phyloP scores from a whole-genome alignment of 2,888 invertebrate species.

The Lymantria dispar region DNA sequence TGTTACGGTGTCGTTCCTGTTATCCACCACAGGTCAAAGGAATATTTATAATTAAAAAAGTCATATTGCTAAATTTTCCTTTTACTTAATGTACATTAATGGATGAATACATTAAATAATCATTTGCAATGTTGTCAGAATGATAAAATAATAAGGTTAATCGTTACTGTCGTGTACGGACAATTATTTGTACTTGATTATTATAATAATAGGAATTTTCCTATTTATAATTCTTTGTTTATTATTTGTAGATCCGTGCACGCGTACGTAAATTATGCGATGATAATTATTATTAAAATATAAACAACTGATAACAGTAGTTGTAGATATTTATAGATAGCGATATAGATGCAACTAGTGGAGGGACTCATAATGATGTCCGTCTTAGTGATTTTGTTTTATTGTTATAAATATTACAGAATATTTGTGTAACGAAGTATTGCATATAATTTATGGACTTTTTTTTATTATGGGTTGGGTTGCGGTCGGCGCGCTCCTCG shows the following conservation, averaged over 20 bases:
- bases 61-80: slow-evolving; percentile 71
- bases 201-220: slow-evolving; percentile 74
- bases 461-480: no score
- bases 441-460: no score
- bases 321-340: no score
- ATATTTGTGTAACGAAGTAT: no score
- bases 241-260: slow-evolving; percentile 39
- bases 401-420: no score
- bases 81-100: slow-evolving; percentile 57
- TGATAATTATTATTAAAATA: slow-evolving; percentile 42
- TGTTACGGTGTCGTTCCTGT: slow-evolving; percentile 13
- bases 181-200: slow-evolving; percentile 50
- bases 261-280: slow-evolving; percentile 47
- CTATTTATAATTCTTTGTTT: slow-evolving; percentile 62
- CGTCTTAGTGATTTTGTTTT: no score
- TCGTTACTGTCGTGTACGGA: slow-evolving; percentile 47
- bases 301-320: slow-evolving; percentile 23
- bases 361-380: no score
- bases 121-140: slow-evolving; percentile 63
- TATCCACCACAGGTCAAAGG: slow-evolving; percentile 35
- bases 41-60: slow-evolving; percentile 53
- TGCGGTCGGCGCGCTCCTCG: no score
- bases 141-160: slow-evolving; percentile 65
- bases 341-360: no score
- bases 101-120: slow-evolving; percentile 55